Evolutionary conservation across 92 coral and sea anemone genomes (phyloP), one percentile per base, ranked within the genome.

Genomic region (Heteractis magnifica): DNA sequence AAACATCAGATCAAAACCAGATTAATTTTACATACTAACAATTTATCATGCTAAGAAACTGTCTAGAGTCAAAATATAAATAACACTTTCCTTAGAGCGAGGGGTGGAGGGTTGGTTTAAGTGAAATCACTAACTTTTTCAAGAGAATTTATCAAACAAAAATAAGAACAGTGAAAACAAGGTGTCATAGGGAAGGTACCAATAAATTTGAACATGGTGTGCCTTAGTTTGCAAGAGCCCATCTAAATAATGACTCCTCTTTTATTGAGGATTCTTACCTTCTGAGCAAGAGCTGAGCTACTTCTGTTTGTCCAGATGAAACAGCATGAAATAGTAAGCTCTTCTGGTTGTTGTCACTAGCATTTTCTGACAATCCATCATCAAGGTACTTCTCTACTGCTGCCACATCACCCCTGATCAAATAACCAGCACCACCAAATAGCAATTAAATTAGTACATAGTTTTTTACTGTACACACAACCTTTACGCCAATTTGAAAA

Each of bases 271-370:
- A 19, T 19, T 64, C 72, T 26, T 82, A 94, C 99, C 99, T 90
- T 80, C 88, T 90, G 77, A 96, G 89, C 62, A 96, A 89, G 51
- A 94, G 75, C 71, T 90, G 93, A 10, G 94, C 92, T 48, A 90
- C 90, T 79, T 91, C 99, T 21, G 90, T 87, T 34, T 94, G 90
- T 8, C 99, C 98, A 59, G 87, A 79, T 70, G 88, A 87, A 10
- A 96, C 93, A 52, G 99, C 96, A 82, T 96, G 95, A 73, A 88
- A 94, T 4, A 96, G 88, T 52, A 96, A 89, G 68, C 93, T 96
- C 79, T 92, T 86, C 73, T 97, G 91, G 2, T 91, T 81, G 8
- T 85, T 72, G 65, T 96, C 99, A 51, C 94, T 94, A 10, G 91
- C 92, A 92, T 96, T 90, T 60, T 92, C 94, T 8, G 95, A 93